Evolutionary conservation across 1,140 invertebrate species (phyloP), one percentile per base, ranked within the genome.

Genomic region (Sinonovacula constricta): DNA sequence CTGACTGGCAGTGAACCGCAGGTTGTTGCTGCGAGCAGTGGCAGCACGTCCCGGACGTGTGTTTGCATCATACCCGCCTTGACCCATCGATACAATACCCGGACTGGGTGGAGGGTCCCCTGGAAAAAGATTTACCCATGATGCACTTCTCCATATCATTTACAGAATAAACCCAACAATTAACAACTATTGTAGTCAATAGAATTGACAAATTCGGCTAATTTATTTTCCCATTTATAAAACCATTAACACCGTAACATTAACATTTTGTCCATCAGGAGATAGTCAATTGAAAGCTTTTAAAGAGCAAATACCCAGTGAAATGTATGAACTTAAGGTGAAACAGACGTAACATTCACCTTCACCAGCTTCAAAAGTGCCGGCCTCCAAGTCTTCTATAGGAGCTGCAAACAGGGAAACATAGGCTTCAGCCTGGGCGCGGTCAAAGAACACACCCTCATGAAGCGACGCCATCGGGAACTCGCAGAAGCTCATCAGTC

Each of bases 391-490:
- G 26, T 78, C 68, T 24, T 82, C 75, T 14, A 83, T 54, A 59
- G 83, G 85, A 30, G 84, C 80, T 22, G 60, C 77, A 75, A 87
- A 88, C n/a, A 88, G 77, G 7, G 81, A 83, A 12, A 89, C 72
- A 51, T 89, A 89, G 5, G 83, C 70, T 63, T 89, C 87, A 15
- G 85, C 87, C 65, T 88, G 84, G 1, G 81, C 69, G 36, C 81
- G 81, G 36, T 85, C 86, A 14, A 89, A 70, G 78, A 89, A 89
- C 26, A 88, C 82, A 3, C 88, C 88, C 63, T 88, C 87, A 67
- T 88, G 87, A 22, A 89, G 81, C 12, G 85, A 81, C 14, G 84
- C 80, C 87, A 89, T 86, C 0, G 88, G 88, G 54, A 84, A 88
- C 76, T 88, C 87, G 45, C 83, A 83, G 79, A 89, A 89, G 80